phyloP scores from a whole-genome alignment of 2,888 invertebrate genomes.

The Ellobium chinense region DNA sequence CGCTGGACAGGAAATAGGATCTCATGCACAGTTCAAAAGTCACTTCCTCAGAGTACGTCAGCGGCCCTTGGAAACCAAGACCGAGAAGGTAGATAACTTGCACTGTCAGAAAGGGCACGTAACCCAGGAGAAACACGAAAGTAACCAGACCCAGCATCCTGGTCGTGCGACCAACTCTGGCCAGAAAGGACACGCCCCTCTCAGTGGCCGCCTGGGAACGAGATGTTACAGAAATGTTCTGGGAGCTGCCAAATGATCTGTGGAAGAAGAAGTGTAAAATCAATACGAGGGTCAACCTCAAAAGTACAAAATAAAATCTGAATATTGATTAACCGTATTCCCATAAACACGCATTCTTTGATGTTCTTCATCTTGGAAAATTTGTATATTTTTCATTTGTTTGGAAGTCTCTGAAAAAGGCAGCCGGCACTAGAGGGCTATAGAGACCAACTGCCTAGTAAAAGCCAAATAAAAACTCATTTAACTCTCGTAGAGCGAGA shows the following conservation, averaged over 20 bases:
- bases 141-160: slow-evolving; percentile 64
- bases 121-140: slow-evolving; percentile 61
- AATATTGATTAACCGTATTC: no score
- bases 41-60: slow-evolving; percentile 51
- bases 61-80: slow-evolving; percentile 52
- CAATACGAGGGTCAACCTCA: no score
- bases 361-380: no score
- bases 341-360: no score
- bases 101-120: slow-evolving; percentile 65
- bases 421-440: no score
- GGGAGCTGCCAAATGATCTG: slow-evolving; percentile 23
- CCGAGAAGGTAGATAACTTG: slow-evolving; percentile 60
- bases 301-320: no score
- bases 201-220: background rate
- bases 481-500: no score
- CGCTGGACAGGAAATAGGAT: slow-evolving; percentile 61
- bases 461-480: no score
- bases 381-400: no score
- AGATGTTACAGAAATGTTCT: background rate
- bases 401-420: no score
- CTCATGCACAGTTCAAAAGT: slow-evolving; percentile 64
- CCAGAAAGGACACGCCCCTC: slow-evolving; percentile 40
- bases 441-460: no score
- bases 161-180: slow-evolving; percentile 60
- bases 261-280: background rate